Evolutionary conservation across 2,888 invertebrate genomes (phyloP).

Genomic region (Molanna angustata): DNA sequence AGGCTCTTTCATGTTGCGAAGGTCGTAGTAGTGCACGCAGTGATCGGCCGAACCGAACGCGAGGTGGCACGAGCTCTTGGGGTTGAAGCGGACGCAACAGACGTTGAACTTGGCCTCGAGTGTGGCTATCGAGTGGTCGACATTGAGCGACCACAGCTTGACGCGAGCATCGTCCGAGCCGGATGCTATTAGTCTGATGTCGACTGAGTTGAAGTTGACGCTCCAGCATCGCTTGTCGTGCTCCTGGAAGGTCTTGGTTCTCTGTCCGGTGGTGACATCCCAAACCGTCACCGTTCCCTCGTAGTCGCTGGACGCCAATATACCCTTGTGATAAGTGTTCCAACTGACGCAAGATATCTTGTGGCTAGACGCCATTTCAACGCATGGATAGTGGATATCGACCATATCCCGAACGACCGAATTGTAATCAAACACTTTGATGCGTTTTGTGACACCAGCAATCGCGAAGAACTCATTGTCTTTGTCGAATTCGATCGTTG

Average conservation of each 20-base stretch:
- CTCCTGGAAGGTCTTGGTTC: conserved; percentile 76
- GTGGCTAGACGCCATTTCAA: conserved; percentile 87
- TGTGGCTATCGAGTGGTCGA: conserved; percentile 81
- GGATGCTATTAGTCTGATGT: conserved; percentile 85
- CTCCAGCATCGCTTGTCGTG: conserved; percentile 97
- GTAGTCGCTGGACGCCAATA: conserved; percentile 90
- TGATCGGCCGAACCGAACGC: conserved; percentile 97
- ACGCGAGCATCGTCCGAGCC: conserved; percentile 92
- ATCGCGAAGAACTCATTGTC: conserved; percentile 95
- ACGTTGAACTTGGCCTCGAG: conserved; percentile 93
- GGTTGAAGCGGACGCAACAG: conserved; percentile 91
- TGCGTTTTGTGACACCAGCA: conserved; percentile 91
- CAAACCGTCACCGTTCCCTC: conserved; percentile 92
- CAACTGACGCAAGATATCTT: conserved; percentile 94
- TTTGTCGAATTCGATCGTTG: conserved; percentile 94
- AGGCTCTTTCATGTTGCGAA: conserved; percentile 78
- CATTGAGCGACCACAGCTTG: conserved; percentile 88
- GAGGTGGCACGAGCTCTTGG: conserved; percentile 78
- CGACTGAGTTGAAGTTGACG: conserved; percentile 90
- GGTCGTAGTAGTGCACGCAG: conserved; percentile 93
- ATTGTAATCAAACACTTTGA: conserved; percentile 90
- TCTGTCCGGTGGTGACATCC: conserved; percentile 79
- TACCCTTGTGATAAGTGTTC: conserved; percentile 87
- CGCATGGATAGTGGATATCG: conserved; percentile 88
- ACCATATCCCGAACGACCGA: conserved; percentile 81